A percentile compares a stretch with the other conserved stretches of the same genome.
phyloP scores from a whole-genome alignment of 2,888 invertebrate genomes.

The Erpobdella octoculata region DNA sequence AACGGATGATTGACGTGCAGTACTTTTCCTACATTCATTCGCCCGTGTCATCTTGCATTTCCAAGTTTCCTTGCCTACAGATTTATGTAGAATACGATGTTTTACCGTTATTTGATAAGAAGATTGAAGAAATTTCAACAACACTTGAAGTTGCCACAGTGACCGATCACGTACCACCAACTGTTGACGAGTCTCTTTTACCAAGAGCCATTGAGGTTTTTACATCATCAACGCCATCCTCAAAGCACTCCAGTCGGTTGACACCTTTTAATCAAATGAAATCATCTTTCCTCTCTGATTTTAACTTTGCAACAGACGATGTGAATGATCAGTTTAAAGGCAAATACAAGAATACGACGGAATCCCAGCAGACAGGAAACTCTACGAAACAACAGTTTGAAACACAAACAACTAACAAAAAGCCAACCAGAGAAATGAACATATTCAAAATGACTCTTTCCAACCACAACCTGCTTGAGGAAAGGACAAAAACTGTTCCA shows the following conservation, averaged over 20 bases:
- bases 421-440: not conserved
- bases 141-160: not conserved
- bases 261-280: too few relatives aligned
- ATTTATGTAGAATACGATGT: slow-evolving; percentile 18
- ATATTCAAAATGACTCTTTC: not conserved
- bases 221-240: not conserved
- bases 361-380: not conserved
- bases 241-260: too few relatives aligned
- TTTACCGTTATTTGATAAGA: not conserved
- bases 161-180: not conserved
- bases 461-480: not conserved
- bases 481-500: not conserved
- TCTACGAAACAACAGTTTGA: too few relatives aligned
- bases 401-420: too few relatives aligned
- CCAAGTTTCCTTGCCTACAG: slow-evolving; percentile 30
- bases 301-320: not conserved
- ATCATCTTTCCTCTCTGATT: not conserved
- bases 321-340: too few relatives aligned
- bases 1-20: not conserved
- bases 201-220: not conserved
- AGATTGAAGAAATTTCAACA: not conserved
- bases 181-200: not conserved
- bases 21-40: not conserved
- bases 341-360: not conserved
- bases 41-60: slow-evolving; percentile 8